These are phyloP conservation scores for Carettochelys insculpta DNA, from an alignment of 2,113 vertebrate species.

Conservation along the genomic window DNA sequence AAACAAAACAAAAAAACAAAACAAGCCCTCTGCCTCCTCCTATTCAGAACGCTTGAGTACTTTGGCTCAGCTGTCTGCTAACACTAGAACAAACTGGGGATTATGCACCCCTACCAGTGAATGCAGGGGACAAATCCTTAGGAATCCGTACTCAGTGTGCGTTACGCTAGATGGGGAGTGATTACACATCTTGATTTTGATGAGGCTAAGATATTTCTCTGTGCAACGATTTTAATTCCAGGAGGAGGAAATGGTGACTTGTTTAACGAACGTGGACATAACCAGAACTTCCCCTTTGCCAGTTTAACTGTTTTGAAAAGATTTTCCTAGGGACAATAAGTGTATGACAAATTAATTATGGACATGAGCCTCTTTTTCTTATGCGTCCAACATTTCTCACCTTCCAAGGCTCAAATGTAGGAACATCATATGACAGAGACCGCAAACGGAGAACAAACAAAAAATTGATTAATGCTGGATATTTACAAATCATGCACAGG, in stretches of 20 bases:
- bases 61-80: not conserved
- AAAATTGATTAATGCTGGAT: not conserved
- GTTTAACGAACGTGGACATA: not conserved
- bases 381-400: conserved; percentile 44
- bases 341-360: conserved; percentile 29
- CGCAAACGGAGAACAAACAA: not conserved
- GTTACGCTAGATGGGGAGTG: not conserved
- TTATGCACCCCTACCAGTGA: not conserved
- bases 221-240: not conserved
- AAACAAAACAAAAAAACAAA: too few species aligned
- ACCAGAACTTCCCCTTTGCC: not conserved
- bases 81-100: not conserved
- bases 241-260: not conserved
- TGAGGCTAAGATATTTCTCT: not conserved
- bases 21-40: accelerated
- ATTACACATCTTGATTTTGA: not conserved
- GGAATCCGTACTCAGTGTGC: not conserved
- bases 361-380: conserved; percentile 25
- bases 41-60: not conserved
- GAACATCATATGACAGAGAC: conserved; percentile 16
- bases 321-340: conserved; percentile 34
- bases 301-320: conserved; percentile 37
- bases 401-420: conserved; percentile 42
- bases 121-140: not conserved
- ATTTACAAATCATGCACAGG: not conserved